Conservation (phyloP, 2,888 invertebrate species). For the Pecten maximus region DNA sequence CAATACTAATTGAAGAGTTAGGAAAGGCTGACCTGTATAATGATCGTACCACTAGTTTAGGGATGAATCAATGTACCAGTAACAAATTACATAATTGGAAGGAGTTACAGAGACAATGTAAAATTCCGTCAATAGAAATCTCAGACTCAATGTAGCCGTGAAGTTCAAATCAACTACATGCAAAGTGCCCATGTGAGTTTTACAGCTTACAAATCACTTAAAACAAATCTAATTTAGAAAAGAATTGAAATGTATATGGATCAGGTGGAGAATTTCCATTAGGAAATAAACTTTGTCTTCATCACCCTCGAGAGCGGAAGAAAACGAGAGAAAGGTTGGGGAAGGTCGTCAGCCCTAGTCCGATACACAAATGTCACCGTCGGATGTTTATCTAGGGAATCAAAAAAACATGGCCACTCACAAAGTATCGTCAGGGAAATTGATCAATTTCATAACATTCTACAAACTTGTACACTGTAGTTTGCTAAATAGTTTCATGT, state of each 20-base stretch:
- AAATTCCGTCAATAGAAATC: background rate
- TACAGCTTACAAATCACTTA: slow-evolving; percentile 20
- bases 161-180: slow-evolving; percentile 4
- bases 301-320: background rate
- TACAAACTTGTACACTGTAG: too few relatives aligned
- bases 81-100: slow-evolving; percentile 25
- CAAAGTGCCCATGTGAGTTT: slow-evolving; percentile 11
- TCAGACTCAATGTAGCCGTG: background rate
- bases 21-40: background rate
- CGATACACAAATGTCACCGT: background rate
- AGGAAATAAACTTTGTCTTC: background rate
- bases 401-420: background rate
- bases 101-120: background rate
- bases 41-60: background rate
- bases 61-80: background rate
- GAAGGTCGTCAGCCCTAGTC: background rate
- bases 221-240: background rate
- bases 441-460: too few relatives aligned
- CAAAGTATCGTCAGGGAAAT: background rate
- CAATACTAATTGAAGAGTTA: background rate
- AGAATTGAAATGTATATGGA: background rate
- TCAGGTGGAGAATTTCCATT: background rate
- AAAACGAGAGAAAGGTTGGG: background rate
- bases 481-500: too few relatives aligned
- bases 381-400: background rate